phyloP scores from a whole-genome alignment of 2,113 vertebrate genomes.

The Hippolais icterina region DNA sequence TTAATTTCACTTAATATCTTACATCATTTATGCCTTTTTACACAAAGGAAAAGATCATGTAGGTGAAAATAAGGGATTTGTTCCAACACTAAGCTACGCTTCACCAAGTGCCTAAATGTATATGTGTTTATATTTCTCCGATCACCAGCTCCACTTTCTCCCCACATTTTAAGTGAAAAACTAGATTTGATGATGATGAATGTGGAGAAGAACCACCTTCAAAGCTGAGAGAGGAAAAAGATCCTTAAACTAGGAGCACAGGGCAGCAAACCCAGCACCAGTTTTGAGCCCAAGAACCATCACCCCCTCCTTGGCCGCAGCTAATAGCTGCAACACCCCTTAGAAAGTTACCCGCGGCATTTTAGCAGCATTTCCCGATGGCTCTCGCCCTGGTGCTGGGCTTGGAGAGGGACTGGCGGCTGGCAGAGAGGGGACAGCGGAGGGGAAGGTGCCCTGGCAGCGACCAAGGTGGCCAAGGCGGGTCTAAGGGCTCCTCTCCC shows the following conservation, averaged over 20 bases:
- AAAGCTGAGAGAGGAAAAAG: neutral
- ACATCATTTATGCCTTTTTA: neutral
- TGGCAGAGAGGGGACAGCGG: accelerated
- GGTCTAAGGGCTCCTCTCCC: neutral
- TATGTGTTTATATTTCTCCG: neutral
- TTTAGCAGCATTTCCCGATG: accelerated
- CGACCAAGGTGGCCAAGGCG: accelerated
- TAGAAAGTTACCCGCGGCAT: accelerated
- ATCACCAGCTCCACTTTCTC: neutral
- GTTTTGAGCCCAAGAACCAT: neutral
- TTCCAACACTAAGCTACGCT: neutral
- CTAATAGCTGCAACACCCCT: neutral
- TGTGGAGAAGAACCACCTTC: neutral
- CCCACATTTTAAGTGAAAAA: neutral
- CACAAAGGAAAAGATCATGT: neutral
- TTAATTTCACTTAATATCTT: neutral
- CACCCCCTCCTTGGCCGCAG: neutral
- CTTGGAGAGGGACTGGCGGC: accelerated
- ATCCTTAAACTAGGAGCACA: neutral
- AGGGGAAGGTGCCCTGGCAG: accelerated
- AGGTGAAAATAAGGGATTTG: neutral
- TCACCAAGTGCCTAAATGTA: neutral
- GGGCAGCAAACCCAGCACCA: neutral
- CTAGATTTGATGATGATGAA: neutral
- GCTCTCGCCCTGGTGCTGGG: neutral